A percentile compares a stretch with the other conserved stretches of the same genome.
These are phyloP conservation scores for Himalopsyche tibetana DNA, from an alignment of 2,888 invertebrate genomes.

Conservation along the genomic window DNA sequence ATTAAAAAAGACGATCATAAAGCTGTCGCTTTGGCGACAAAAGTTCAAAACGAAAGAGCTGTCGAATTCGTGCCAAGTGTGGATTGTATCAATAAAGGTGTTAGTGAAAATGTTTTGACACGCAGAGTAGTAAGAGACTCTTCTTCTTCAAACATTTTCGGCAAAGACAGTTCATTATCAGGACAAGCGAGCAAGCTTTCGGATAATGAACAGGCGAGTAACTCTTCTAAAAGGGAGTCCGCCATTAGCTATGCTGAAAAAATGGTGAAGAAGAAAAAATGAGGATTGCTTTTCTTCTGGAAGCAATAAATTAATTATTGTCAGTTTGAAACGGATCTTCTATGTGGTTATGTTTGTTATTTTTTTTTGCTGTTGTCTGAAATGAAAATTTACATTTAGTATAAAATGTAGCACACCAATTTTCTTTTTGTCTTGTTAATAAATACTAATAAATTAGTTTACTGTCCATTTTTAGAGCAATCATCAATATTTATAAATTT, in stretches of 20 bases:
- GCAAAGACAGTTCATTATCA: background rate
- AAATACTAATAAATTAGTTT: background rate
- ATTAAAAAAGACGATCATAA: constrained; percentile 39
- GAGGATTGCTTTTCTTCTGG: constrained; percentile 66
- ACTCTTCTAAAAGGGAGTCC: constrained; percentile 5
- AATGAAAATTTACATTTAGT: constrained; percentile 12
- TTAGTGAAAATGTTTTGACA: constrained; percentile 9
- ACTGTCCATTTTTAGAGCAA: constrained; percentile 39
- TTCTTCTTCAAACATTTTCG: background rate
- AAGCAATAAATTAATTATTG: constrained; percentile 57
- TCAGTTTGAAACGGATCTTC: constrained; percentile 39
- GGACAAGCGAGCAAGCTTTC: constrained; percentile 13
- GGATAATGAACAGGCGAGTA: constrained; percentile 40
- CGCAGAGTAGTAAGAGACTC: constrained; percentile 24
- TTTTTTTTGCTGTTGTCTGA: constrained; percentile 1
- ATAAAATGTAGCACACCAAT: constrained; percentile 9
- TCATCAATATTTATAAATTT: constrained; percentile 39
- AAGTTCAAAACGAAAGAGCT: constrained; percentile 2
- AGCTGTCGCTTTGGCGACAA: background rate
- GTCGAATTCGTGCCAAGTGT: background rate
- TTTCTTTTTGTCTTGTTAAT: background rate
- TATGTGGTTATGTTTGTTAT: background rate
- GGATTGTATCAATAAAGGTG: background rate
- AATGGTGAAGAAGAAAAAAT: constrained; percentile 65
- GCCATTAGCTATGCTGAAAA: constrained; percentile 61